phyloP scores from a whole-genome alignment of 2,888 invertebrate species.

The Rhamnusium bicolor region DNA sequence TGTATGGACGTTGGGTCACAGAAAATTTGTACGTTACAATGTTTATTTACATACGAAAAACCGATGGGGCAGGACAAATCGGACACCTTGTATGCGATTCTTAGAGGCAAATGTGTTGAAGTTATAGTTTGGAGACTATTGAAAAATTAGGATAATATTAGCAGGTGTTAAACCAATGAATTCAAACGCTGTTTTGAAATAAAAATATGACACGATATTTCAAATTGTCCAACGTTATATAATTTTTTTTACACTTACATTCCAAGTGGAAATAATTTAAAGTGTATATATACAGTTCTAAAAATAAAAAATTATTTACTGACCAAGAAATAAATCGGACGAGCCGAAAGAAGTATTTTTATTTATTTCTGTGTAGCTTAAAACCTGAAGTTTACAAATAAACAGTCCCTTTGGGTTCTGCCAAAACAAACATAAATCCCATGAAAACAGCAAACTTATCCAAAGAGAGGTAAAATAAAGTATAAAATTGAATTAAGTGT shows the following conservation, averaged over 20 bases:
- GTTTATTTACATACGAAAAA: too few relatives aligned
- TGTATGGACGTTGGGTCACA: not conserved
- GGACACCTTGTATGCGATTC: too few relatives aligned
- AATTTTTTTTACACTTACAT: not conserved
- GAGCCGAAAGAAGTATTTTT: slow-evolving; percentile 3
- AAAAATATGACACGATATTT: too few relatives aligned
- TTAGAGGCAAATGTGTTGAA: too few relatives aligned
- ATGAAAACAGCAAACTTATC: slow-evolving; percentile 28
- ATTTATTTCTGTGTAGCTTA: slow-evolving; percentile 15
- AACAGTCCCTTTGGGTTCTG: slow-evolving; percentile 37
- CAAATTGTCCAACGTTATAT: too few relatives aligned
- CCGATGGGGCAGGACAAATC: too few relatives aligned
- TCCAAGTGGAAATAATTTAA: not conserved
- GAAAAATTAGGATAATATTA: too few relatives aligned
- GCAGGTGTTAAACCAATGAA: too few relatives aligned
- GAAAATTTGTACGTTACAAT: too few relatives aligned
- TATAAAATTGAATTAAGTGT: slow-evolving; percentile 38
- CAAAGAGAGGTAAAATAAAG: slow-evolving; percentile 35
- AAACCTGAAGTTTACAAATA: slow-evolving; percentile 41
- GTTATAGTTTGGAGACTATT: too few relatives aligned
- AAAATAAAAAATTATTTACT: slow-evolving; percentile 8
- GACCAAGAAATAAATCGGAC: slow-evolving; percentile 4
- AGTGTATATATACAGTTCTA: not conserved
- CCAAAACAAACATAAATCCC: slow-evolving; percentile 38
- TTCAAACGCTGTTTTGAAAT: too few relatives aligned